phyloP scores from a whole-genome alignment of 2,113 vertebrate genomes.

The Sapayoa aenigma region DNA sequence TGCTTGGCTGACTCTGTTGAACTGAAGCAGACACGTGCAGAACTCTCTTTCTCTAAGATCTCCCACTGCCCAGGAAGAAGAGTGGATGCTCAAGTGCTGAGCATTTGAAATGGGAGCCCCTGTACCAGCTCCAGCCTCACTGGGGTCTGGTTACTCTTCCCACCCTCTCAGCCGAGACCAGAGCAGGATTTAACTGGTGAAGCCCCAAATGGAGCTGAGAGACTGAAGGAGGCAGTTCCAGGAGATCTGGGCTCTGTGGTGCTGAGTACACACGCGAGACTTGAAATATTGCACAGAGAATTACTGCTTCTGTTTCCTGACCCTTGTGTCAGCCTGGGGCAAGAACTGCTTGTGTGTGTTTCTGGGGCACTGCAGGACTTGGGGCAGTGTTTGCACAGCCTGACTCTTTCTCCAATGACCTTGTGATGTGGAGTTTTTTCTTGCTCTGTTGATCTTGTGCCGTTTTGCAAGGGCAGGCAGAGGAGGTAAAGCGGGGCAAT shows the following conservation, averaged over 20 bases:
- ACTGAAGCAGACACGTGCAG: not conserved
- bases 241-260: accelerated
- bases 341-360: not conserved
- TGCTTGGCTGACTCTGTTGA: accelerated
- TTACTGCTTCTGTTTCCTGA: not conserved
- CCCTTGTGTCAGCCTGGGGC: not conserved
- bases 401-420: not conserved
- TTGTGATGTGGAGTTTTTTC: accelerated
- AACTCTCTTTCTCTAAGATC: accelerated
- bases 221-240: accelerated
- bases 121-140: accelerated
- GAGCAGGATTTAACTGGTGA: not conserved
- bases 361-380: not conserved
- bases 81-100: not conserved
- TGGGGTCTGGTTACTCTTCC: not conserved
- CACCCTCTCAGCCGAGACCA: not conserved
- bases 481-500: not conserved
- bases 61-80: not conserved
- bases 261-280: accelerated
- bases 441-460: not conserved
- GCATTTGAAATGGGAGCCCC: not conserved
- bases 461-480: not conserved
- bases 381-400: not conserved
- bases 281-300: not conserved
- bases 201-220: not conserved